Percentiles rank a stretch among this genome's conserved stretches.
Conservation (phyloP, 1,140 invertebrate genomes). For the Diprion similis region DNA sequence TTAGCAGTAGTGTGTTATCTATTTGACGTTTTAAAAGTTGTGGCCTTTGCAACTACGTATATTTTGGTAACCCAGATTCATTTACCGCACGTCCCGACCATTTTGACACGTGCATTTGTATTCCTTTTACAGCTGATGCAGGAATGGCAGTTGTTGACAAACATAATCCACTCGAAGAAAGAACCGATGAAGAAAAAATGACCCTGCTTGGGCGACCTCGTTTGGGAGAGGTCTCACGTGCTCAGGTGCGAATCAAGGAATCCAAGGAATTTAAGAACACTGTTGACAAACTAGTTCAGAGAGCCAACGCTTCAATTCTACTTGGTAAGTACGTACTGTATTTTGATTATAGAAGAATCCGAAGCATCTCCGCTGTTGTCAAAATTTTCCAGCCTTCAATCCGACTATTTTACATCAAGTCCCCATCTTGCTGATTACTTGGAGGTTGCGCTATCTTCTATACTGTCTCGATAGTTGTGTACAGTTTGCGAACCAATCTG, state of each 20-base stretch:
- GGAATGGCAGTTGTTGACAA: conserved; percentile 68
- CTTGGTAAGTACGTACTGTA: conserved; percentile 66
- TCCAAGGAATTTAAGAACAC: conserved; percentile 99
- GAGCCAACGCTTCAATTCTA: conserved; percentile 92
- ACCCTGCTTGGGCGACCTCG: conserved; percentile 90
- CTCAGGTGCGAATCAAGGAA: conserved; percentile 92
- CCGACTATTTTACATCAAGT: no score
- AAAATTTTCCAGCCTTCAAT: no score
- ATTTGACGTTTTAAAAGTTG: no score
- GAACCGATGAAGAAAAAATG: conserved; percentile 82
- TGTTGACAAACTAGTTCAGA: conserved; percentile 96
- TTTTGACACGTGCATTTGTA: conserved; percentile 14
- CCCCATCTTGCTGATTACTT: no score
- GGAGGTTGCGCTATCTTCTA: no score
- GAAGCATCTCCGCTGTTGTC: not conserved
- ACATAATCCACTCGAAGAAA: conserved; percentile 68
- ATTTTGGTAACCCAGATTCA: no score
- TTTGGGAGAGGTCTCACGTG: conserved; percentile 83
- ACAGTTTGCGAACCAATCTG: no score
- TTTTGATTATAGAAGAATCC: not conserved
- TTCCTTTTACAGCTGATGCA: conserved; percentile 64
- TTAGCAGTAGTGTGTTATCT: no score
- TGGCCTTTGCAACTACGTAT: no score
- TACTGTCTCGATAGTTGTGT: no score
- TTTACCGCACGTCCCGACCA: no score